A percentile compares a stretch with the other conserved stretches of the same genome.
Evolutionary conservation across 2,888 invertebrate species (phyloP).

Genomic region (Nineta flava): DNA sequence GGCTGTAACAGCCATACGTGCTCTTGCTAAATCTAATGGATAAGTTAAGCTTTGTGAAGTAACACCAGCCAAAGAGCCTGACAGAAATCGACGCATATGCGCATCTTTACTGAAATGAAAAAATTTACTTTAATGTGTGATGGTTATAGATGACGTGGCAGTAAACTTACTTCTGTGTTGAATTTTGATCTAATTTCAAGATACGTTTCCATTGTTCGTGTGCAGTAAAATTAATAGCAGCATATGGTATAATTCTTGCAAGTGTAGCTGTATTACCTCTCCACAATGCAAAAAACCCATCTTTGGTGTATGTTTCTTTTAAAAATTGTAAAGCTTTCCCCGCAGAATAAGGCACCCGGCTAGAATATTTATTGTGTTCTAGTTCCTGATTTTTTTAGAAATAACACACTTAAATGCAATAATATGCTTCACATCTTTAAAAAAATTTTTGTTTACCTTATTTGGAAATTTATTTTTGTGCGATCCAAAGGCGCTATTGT

Average conservation of each 20-base stretch:
- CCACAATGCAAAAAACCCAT: constrained; percentile 81
- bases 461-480: constrained; percentile 97
- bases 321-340: constrained; percentile 54
- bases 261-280: constrained; percentile 97
- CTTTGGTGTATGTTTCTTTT: constrained; percentile 45
- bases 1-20: constrained; percentile 90
- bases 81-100: constrained; percentile 49
- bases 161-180: too few relatives aligned
- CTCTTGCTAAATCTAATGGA: constrained; percentile 91
- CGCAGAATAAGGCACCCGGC: constrained; percentile 54
- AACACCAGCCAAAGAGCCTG: constrained; percentile 89
- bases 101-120: constrained; percentile 9
- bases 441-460: constrained; percentile 33
- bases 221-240: constrained; percentile 92
- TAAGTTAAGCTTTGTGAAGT: constrained; percentile 91
- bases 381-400: not conserved
- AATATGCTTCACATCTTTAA: not conserved
- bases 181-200: constrained; percentile 26
- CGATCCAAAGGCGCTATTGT: constrained; percentile 93
- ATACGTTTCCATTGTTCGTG: constrained; percentile 93
- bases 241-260: constrained; percentile 93
- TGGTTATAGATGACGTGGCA: not conserved
- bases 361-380: constrained; percentile 20
- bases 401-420: not conserved
- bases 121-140: not conserved